A percentile compares a stretch with the other conserved stretches of the same genome.
These are phyloP conservation scores for Bhutanitis thaidina DNA, from an alignment of 2,888 invertebrate genomes.

Conservation along the genomic window DNA sequence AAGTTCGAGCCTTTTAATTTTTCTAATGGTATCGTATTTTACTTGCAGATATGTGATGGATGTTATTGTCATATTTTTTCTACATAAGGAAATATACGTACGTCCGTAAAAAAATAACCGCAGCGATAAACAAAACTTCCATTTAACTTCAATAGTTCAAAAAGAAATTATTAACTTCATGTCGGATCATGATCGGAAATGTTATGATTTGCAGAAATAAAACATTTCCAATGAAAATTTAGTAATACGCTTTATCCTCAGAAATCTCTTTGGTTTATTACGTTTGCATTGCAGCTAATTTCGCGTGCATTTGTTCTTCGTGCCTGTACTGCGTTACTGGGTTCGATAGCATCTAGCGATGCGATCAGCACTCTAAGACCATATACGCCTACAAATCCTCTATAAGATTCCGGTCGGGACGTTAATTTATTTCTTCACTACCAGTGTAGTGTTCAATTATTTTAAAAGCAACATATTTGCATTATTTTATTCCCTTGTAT, in stretches of 20 bases:
- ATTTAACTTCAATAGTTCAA: too few relatives aligned
- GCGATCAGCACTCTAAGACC: slow-evolving; percentile 6
- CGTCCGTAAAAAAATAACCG: too few relatives aligned
- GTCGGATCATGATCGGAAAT: too few relatives aligned
- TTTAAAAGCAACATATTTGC: neutral
- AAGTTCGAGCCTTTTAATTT: too few relatives aligned
- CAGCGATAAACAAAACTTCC: too few relatives aligned
- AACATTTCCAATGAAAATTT: too few relatives aligned
- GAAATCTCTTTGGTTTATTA: slow-evolving; percentile 10
- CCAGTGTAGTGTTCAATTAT: neutral
- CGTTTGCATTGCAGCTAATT: slow-evolving; percentile 16
- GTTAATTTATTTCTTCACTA: slow-evolving; percentile 12
- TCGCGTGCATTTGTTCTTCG: slow-evolving; percentile 16
- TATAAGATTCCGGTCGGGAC: slow-evolving; percentile 7
- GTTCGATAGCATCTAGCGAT: slow-evolving; percentile 15
- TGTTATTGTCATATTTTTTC: too few relatives aligned
- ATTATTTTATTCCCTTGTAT: slow-evolving; percentile 13
- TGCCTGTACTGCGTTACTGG: slow-evolving; percentile 5
- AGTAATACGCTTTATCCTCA: neutral
- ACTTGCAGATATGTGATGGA: too few relatives aligned
- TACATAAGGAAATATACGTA: too few relatives aligned
- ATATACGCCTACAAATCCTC: slow-evolving; percentile 11
- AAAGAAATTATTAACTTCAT: too few relatives aligned
- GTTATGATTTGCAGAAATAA: too few relatives aligned
- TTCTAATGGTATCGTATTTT: too few relatives aligned